Evolutionary conservation across 2,113 vertebrate species (phyloP), one percentile per base, ranked within the genome.

Genomic region (Mystacornis crossleyi): DNA sequence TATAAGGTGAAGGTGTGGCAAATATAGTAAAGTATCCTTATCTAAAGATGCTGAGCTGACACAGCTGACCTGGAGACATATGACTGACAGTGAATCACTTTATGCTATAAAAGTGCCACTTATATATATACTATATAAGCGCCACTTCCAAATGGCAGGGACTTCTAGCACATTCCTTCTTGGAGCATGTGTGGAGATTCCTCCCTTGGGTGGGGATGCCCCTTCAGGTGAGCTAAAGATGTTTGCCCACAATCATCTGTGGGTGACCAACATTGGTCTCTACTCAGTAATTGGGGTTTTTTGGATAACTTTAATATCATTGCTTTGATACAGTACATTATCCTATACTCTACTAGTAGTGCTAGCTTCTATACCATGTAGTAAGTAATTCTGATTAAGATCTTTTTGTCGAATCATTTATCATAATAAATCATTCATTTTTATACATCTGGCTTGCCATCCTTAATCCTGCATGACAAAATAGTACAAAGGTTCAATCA

Each of bases 181-280:
- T 69, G 38, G 11, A 78, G 23, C 0, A 0, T 16, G n/a, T 45
- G 18, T 69, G 23, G 28, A 61, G 28, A 61, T 38, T 69, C 15
- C 28, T 78, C 45, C 12, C 18, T 70, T 53, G 28, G 18, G n/a
- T 69, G 54, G 28, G 9, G 54, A 53, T 0, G 0, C 23, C 23
- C 45, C 54, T 38, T 23, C 69, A 51, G 54, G 33, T 67, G 33
- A 69, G 18, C 33, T 45, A 36, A 53, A 36, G 36, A 33, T 33
- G 5, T 38, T 53, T 69, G 38, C 28, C 12, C 47, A 45, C 6
- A 38, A 4, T 53, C n/a, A 61, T n/a, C 36, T 18, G 26, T 33
- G 38, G 11, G 53, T 40, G 15, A 55, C 15, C 43, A 60, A 77
- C 26, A 77, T 2, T 10, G 28, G 53, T n/a, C 33, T 60, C 23